A percentile compares a stretch with the other conserved stretches of the same genome.
phyloP scores from a whole-genome alignment of 2,888 invertebrate species.

The Watsonalla binaria region DNA sequence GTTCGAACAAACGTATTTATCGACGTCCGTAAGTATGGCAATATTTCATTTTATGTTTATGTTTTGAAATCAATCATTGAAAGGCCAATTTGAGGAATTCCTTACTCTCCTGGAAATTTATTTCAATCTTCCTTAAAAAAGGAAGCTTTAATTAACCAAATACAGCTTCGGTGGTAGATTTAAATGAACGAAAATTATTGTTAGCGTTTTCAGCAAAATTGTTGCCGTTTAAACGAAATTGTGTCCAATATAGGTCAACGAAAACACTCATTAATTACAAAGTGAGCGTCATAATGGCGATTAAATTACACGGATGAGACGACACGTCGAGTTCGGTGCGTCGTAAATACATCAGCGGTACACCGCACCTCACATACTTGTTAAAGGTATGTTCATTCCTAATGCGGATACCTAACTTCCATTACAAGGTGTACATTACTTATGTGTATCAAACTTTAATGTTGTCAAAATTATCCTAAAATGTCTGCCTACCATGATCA shows the following conservation, averaged over 20 bases:
- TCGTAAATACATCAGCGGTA: constrained; percentile 64
- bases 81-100: no score
- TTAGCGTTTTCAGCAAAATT: constrained; percentile 1
- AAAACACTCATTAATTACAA: constrained; percentile 50
- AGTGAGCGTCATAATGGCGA: constrained; percentile 50
- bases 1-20: no score
- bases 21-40: no score
- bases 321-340: constrained; percentile 38
- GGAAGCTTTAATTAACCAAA: not conserved
- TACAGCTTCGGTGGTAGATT: not conserved
- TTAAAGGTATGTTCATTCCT: not conserved
- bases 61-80: no score
- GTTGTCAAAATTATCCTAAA: no score
- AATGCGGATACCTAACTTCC: not conserved
- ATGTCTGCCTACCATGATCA: no score
- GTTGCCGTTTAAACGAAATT: constrained; percentile 2
- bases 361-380: constrained; percentile 29
- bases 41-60: no score
- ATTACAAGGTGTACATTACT: not conserved
- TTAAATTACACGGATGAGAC: constrained; percentile 58
- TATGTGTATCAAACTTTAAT: no score
- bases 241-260: constrained; percentile 17
- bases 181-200: not conserved
- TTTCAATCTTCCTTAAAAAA: not conserved
- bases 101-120: not conserved